phyloP scores from a whole-genome alignment of 1,140 invertebrate genomes.

The Adoxophyes honmai region DNA sequence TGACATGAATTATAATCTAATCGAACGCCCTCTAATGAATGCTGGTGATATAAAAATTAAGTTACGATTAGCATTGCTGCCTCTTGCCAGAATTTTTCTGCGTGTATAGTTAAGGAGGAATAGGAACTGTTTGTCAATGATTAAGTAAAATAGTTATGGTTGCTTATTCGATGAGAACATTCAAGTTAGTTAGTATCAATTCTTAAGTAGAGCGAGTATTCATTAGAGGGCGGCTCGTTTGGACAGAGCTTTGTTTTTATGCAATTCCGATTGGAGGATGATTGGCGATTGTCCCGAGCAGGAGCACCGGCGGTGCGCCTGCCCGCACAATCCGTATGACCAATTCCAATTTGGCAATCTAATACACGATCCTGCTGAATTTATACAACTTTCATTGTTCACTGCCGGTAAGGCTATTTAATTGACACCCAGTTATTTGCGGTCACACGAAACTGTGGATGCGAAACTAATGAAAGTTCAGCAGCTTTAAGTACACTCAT shows the following conservation, averaged over 20 bases:
- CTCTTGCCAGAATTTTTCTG: background rate
- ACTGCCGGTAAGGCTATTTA: constrained; percentile 62
- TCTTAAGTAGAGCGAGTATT: constrained; percentile 15
- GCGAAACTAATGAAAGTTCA: constrained; percentile 57
- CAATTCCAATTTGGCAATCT: constrained; percentile 48
- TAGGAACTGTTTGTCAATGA: constrained; percentile 67
- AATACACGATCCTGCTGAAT: constrained; percentile 36
- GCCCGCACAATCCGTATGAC: constrained; percentile 25
- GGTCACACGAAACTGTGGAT: constrained; percentile 37
- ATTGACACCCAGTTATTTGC: constrained; percentile 60
- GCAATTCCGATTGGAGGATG: constrained; percentile 55
- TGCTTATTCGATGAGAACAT: constrained; percentile 13
- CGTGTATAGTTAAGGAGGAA: constrained; percentile 27
- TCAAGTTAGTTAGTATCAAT: background rate
- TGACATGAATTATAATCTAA: constrained; percentile 1
- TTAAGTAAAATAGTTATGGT: constrained; percentile 36
- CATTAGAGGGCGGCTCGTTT: constrained; percentile 37
- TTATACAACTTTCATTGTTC: constrained; percentile 43
- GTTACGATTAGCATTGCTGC: background rate
- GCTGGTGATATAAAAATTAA: constrained; percentile 28
- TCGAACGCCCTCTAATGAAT: constrained; percentile 39
- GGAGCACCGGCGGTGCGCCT: constrained; percentile 31
- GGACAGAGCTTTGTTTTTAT: constrained; percentile 40
- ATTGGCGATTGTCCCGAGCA: constrained; percentile 48
- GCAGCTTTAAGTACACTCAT: constrained; percentile 26